Evolutionary conservation across 2,888 invertebrate species (phyloP), one percentile per base, ranked within the genome.

Genomic region (Pheosia gnoma): DNA sequence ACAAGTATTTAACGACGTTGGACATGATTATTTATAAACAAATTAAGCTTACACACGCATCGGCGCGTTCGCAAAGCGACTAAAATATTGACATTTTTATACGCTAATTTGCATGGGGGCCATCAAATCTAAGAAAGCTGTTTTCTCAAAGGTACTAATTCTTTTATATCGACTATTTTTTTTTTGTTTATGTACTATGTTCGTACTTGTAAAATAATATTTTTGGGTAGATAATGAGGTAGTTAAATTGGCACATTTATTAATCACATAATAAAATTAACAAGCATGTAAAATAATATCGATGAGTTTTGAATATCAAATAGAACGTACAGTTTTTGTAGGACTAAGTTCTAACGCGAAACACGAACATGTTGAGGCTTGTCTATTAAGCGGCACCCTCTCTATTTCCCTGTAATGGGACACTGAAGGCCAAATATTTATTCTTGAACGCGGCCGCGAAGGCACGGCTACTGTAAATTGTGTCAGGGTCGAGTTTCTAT

Each of bases 401-500:
- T 78, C 78, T 79, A 75, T 81, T 81, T 81, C 74, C 71, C 71
- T 69, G 74, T 80, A 84, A 83, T 82, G 74, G 81, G 77, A 82
- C 80, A 80, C 82, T 77, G 79, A 82, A 85, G 82, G 85, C 81
- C 82, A 80, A 78, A 79, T 90, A 87, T 90, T 89, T 91, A 89
- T 91, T 88, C 87, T 89, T 83, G 83, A 81, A 82, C 74, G 80
- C 79, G 80, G 78, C 84, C 83, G 80, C 86, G 76, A 83, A 85
- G 84, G 83, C 84, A 86, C 84, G 84, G 86, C 86, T 82, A 86
- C 83, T 88, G 85, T 82, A 87, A 93, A 91, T 84, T 85, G 88
- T 92, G 93, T 92, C 93, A 93, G 87, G 93, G 93, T 91, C 89
- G 88, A 74, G 77, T 80, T 80, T 77, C 83, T 92, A 93, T 93